A percentile compares a stretch with the other conserved stretches of the same genome.
phyloP scores from a whole-genome alignment of 2,797 vertebrate species.

The Eremophila alpestris region DNA sequence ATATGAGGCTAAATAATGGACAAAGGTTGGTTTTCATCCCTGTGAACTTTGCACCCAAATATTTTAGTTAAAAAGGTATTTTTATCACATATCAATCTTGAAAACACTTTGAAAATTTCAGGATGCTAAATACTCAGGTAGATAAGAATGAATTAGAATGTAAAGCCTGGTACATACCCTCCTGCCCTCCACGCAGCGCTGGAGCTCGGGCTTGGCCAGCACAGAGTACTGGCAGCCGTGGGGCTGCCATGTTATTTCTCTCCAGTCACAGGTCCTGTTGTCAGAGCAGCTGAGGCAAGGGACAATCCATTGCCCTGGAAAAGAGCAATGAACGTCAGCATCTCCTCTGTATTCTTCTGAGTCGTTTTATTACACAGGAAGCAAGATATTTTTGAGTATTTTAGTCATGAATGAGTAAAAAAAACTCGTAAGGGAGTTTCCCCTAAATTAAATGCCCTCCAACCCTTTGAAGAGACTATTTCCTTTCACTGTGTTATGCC shows the following conservation, averaged over 20 bases:
- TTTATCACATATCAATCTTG: background rate
- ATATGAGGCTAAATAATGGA: background rate
- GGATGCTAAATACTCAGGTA: background rate
- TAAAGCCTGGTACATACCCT: slow-evolving; percentile 79
- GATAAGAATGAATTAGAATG: background rate
- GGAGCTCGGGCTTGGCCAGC: slow-evolving; percentile 80
- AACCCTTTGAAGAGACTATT: background rate
- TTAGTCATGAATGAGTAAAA: background rate
- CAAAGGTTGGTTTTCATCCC: background rate
- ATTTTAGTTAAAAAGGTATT: background rate
- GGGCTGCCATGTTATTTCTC: slow-evolving; percentile 91
- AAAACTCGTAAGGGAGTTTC: background rate
- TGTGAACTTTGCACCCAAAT: background rate
- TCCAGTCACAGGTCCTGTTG: slow-evolving; percentile 97
- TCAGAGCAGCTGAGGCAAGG: slow-evolving; percentile 95
- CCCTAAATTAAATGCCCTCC: background rate
- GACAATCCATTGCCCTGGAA: slow-evolving; percentile 91
- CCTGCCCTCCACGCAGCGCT: slow-evolving; percentile 84
- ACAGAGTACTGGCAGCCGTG: slow-evolving; percentile 82
- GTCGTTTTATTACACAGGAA: background rate
- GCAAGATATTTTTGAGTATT: background rate
- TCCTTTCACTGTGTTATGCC: background rate
- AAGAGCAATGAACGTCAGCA: slow-evolving; percentile 7
- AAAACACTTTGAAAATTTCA: background rate
- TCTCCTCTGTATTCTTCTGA: background rate